Evolutionary conservation across 2,797 vertebrate species (phyloP).

Genomic region (Apogon talboti): DNA sequence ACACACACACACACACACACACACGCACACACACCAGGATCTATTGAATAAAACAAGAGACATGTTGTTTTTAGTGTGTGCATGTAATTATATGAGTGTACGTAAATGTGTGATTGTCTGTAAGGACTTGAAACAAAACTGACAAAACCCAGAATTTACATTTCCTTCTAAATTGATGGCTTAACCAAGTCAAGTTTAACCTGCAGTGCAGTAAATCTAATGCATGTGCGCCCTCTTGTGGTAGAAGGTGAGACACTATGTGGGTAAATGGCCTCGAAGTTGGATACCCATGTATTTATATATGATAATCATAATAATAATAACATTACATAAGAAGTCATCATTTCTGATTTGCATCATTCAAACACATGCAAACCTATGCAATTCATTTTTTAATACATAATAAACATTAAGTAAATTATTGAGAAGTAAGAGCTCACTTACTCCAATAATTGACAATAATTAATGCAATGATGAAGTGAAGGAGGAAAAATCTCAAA

Average conservation of each 20-base stretch:
- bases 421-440: no score
- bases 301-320: no score
- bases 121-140: neutral
- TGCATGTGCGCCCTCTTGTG: slow-evolving; percentile 66
- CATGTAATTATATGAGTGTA: neutral
- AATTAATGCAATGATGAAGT: no score
- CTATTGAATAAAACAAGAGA: slow-evolving; percentile 31
- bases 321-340: no score
- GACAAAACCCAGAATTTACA: neutral
- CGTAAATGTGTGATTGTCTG: neutral
- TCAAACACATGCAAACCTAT: no score
- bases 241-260: slow-evolving; percentile 17
- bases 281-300: no score
- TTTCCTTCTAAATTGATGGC: neutral
- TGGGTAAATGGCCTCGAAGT: no score
- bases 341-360: no score
- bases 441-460: no score
- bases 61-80: neutral
- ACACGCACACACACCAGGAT: neutral
- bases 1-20: slow-evolving; percentile 2
- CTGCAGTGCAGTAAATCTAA: neutral
- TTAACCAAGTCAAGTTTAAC: neutral
- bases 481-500: no score
- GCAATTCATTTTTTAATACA: no score
- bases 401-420: no score